Evolutionary conservation across 2,113 vertebrate species (phyloP).

Genomic region (Pelecanoides urinatrix): DNA sequence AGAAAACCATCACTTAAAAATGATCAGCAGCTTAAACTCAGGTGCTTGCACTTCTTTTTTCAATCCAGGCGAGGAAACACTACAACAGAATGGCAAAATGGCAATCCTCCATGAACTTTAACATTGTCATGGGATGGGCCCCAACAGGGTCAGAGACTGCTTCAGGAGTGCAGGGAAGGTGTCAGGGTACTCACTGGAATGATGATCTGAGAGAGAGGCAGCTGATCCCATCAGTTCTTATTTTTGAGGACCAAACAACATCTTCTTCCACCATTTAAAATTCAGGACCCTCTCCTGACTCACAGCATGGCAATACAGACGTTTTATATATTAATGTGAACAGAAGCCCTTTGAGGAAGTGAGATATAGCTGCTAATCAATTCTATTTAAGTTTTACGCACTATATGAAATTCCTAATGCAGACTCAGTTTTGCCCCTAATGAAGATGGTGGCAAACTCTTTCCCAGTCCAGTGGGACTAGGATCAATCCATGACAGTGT

Average conservation of each 20-base stretch:
- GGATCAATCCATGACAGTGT: neutral
- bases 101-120: neutral
- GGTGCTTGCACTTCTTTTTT: neutral
- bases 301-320: neutral
- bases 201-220: neutral
- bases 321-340: neutral
- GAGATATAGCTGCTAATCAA: neutral
- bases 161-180: neutral
- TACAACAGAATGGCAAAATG: neutral
- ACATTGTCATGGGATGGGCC: neutral
- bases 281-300: neutral
- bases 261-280: neutral
- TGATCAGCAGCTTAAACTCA: neutral
- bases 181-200: neutral
- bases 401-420: neutral
- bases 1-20: slow-evolving; percentile 14
- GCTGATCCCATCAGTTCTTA: neutral
- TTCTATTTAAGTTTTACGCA: neutral
- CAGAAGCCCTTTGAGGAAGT: neutral
- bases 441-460: neutral
- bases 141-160: neutral
- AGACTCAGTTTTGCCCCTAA: neutral
- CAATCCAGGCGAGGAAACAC: neutral
- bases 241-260: neutral
- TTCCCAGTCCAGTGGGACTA: neutral